Conservation (phyloP, 2,888 invertebrate species). For the Aethes cnicana region DNA sequence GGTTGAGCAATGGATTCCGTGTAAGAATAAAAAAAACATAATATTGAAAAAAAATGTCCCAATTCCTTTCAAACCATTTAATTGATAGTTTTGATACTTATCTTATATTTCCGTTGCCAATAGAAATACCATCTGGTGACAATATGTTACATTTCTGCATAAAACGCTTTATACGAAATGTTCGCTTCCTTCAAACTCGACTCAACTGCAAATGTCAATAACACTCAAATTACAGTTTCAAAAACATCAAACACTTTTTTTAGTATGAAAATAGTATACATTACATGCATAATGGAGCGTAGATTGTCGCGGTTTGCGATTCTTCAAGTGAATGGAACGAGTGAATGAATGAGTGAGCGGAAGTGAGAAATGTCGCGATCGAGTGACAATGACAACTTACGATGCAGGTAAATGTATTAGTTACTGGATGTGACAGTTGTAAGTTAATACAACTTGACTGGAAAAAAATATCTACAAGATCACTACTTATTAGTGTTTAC, state of each 20-base stretch:
- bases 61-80: conserved; percentile 9
- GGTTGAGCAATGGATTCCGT: conserved; percentile 19
- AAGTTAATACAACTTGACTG: too few relatives aligned
- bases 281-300: conserved; percentile 12
- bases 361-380: conserved; percentile 22
- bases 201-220: too few relatives aligned
- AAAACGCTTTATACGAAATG: too few relatives aligned
- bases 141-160: too few relatives aligned
- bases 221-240: too few relatives aligned
- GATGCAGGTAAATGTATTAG: neutral
- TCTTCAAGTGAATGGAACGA: conserved; percentile 6
- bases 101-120: conserved; percentile 21
- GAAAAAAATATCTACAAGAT: too few relatives aligned
- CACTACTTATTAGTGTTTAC: too few relatives aligned
- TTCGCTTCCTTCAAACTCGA: too few relatives aligned
- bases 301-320: conserved; percentile 17
- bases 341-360: conserved; percentile 14
- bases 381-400: conserved; percentile 5
- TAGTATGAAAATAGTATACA: conserved; percentile 19
- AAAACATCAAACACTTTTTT: too few relatives aligned
- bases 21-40: conserved; percentile 3
- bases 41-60: conserved; percentile 17
- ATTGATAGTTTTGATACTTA: conserved; percentile 4
- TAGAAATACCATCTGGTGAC: conserved; percentile 14
- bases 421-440: neutral